Evolutionary conservation across 2,888 invertebrate species (phyloP).

Genomic region (Frankliniella intonsa): DNA sequence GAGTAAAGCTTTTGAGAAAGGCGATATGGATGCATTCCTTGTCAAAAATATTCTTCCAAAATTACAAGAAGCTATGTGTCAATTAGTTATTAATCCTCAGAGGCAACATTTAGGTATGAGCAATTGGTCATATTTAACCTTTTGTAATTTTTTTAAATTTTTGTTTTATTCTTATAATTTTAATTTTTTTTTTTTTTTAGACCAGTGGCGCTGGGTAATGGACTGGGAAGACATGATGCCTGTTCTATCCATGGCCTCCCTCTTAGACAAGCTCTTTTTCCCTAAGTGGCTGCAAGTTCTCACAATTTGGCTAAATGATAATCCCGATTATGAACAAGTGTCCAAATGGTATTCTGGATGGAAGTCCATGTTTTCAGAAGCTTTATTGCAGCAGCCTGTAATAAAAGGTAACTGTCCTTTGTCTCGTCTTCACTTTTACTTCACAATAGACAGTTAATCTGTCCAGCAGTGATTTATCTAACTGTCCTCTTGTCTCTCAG

Average conservation of each 20-base stretch:
- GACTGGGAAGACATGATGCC: conserved; percentile 88
- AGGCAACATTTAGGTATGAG: conserved; percentile 62
- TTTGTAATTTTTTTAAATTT: too few relatives aligned
- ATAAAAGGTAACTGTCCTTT: conserved; percentile 50
- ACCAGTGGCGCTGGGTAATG: conserved; percentile 92
- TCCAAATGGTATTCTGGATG: conserved; percentile 76
- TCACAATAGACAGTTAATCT: not conserved
- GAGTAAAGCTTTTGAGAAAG: conserved; percentile 68
- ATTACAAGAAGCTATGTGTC: conserved; percentile 58
- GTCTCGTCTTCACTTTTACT: not conserved
- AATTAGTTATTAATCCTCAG: conserved; percentile 66
- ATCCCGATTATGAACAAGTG: conserved; percentile 85
- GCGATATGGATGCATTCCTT: conserved; percentile 74
- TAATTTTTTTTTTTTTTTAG: conserved; percentile 48
- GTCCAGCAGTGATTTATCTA: not conserved
- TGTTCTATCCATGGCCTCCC: conserved; percentile 65
- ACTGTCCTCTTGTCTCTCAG: conserved; percentile 47
- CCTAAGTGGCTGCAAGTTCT: conserved; percentile 86
- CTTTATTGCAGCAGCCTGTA: conserved; percentile 52
- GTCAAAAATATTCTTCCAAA: conserved; percentile 86
- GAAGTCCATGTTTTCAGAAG: conserved; percentile 53
- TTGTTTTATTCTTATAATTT: conserved; percentile 1
- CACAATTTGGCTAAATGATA: conserved; percentile 85
- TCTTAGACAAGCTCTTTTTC: conserved; percentile 86
- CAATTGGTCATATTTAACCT: too few relatives aligned